These are phyloP conservation scores for Poeciliopsis occidentalis DNA, from an alignment of 2,113 vertebrate species.

Conservation along the genomic window DNA sequence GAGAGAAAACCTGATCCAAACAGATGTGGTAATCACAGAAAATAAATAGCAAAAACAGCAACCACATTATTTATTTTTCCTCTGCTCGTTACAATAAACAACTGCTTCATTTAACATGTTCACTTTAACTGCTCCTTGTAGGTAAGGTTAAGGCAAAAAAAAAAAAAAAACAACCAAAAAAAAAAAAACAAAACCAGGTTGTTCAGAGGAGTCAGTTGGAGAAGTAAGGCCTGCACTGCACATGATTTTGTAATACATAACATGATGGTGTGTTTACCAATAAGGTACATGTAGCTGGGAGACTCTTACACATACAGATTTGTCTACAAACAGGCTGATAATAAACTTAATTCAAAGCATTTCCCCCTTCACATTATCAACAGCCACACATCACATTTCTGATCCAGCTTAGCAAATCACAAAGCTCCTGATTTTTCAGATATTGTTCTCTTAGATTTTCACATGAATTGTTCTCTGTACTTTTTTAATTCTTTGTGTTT, in stretches of 20 bases:
- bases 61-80: not conserved
- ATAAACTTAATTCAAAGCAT: not conserved
- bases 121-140: not conserved
- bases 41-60: not conserved
- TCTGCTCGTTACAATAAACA: not conserved
- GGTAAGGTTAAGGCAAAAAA: not conserved
- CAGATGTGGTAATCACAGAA: not conserved
- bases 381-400: not conserved
- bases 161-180: too few relatives aligned
- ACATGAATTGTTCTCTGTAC: not conserved
- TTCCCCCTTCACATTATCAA: not conserved
- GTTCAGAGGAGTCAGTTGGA: not conserved
- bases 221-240: not conserved
- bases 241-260: not conserved
- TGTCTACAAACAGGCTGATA: conserved; percentile 1
- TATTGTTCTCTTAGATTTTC: not conserved
- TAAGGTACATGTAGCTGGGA: not conserved
- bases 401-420: not conserved
- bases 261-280: not conserved
- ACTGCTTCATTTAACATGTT: not conserved
- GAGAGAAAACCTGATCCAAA: conserved; percentile 8
- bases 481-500: conserved; percentile 25
- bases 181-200: too few relatives aligned
- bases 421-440: not conserved
- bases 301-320: not conserved